Conservation (phyloP, 2,888 invertebrate genomes). For the Agrochola circellaris region DNA sequence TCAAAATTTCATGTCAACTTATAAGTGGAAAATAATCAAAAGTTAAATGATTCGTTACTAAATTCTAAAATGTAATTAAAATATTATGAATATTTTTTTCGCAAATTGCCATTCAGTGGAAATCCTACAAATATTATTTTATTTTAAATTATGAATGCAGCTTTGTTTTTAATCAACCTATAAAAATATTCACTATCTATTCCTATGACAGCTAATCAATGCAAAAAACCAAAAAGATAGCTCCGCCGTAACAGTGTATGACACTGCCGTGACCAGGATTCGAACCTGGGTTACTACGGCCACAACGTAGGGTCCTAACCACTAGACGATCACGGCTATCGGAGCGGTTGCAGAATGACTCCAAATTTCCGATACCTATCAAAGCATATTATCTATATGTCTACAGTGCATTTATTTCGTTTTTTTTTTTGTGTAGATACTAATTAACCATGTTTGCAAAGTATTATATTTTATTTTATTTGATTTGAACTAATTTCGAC, state of each 20-base stretch:
- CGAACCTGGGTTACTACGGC: slow-evolving; percentile 95
- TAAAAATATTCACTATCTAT: background rate
- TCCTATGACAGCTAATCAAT: background rate
- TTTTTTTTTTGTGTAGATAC: no score
- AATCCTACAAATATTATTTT: background rate
- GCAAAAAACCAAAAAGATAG: slow-evolving; percentile 20
- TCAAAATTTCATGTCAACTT: background rate
- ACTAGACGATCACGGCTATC: slow-evolving; percentile 93
- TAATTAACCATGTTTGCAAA: no score
- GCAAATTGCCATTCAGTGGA: background rate
- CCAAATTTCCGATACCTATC: slow-evolving; percentile 2
- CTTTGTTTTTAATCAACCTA: background rate
- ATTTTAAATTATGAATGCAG: background rate
- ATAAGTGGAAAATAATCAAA: background rate
- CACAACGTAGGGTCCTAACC: slow-evolving; percentile 94
- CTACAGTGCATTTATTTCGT: fast-evolving
- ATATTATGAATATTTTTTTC: background rate
- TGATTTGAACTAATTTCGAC: background rate
- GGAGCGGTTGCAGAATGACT: slow-evolving; percentile 60
- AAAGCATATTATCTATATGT: background rate
- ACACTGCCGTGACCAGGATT: slow-evolving; percentile 92
- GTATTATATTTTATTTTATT: no score
- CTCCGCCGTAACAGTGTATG: slow-evolving; percentile 85
- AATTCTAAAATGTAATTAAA: background rate
- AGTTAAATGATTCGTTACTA: background rate